These are phyloP conservation scores for Penaeus vannamei DNA, from an alignment of 1,140 invertebrate species.

Conservation along the genomic window DNA sequence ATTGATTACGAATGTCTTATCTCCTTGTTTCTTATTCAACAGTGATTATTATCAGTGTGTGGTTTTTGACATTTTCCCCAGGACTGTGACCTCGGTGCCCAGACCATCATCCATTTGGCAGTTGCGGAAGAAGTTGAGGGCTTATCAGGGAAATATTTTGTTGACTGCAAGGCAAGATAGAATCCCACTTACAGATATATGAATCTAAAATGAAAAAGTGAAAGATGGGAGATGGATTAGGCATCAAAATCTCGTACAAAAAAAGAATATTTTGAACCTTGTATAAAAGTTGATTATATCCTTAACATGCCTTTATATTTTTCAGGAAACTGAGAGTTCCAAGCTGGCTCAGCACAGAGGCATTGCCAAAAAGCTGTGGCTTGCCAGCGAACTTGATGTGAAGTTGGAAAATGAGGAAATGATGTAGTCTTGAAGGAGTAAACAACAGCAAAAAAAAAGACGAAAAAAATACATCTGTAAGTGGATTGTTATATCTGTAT, in stretches of 20 bases:
- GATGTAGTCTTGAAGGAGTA: background rate
- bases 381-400: constrained; percentile 38
- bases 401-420: constrained; percentile 22
- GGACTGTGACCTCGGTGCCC: constrained; percentile 27
- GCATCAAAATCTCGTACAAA: background rate
- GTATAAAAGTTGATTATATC: background rate
- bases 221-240: background rate
- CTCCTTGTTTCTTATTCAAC: background rate
- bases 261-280: background rate
- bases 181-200: background rate
- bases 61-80: background rate
- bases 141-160: constrained; percentile 35
- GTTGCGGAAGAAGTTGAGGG: constrained; percentile 25
- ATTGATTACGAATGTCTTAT: no score
- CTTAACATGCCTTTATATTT: background rate
- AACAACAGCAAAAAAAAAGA: background rate
- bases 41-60: background rate
- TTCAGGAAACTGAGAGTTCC: constrained; percentile 16
- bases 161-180: constrained; percentile 40
- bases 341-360: constrained; percentile 22
- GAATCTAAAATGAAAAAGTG: background rate
- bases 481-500: background rate
- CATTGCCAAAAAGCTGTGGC: constrained; percentile 42
- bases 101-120: constrained; percentile 30
- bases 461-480: background rate